phyloP scores from a whole-genome alignment of 2,888 invertebrate species.

The Axea sp. region DNA sequence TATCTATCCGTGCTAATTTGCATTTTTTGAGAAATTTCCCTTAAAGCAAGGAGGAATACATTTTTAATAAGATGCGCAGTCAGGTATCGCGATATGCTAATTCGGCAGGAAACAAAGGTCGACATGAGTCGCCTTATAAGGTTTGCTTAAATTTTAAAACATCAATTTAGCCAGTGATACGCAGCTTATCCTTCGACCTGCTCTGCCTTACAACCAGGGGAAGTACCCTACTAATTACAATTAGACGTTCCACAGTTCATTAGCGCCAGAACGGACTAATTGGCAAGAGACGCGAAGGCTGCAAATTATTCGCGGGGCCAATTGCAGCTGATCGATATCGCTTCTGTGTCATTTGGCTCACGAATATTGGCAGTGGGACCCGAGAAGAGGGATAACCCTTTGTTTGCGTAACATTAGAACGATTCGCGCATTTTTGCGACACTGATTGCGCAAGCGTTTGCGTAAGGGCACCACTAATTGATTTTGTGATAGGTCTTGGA shows the following conservation, averaged over 20 bases:
- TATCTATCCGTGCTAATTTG: slow-evolving; percentile 15
- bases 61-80: slow-evolving; percentile 51
- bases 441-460: too few relatives aligned
- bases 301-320: slow-evolving; percentile 62
- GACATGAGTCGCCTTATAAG: slow-evolving; percentile 7
- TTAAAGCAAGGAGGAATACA: slow-evolving; percentile 4
- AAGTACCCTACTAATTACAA: slow-evolving; percentile 64
- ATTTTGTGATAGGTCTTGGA: slow-evolving; percentile 5
- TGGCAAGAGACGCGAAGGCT: slow-evolving; percentile 61
- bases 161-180: slow-evolving; percentile 42
- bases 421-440: neutral
- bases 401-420: slow-evolving; percentile 13
- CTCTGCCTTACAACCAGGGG: slow-evolving; percentile 34
- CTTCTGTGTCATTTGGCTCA: slow-evolving; percentile 3
- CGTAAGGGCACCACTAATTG: too few relatives aligned
- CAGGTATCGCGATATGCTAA: slow-evolving; percentile 45
- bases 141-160: slow-evolving; percentile 44
- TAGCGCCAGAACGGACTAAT: slow-evolving; percentile 64
- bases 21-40: slow-evolving; percentile 33
- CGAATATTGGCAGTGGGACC: slow-evolving; percentile 14
- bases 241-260: slow-evolving; percentile 67
- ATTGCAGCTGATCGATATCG: slow-evolving; percentile 62
- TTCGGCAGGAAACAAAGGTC: slow-evolving; percentile 28
- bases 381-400: slow-evolving; percentile 7
- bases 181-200: slow-evolving; percentile 42